phyloP scores from a whole-genome alignment of 2,888 invertebrate species.

The Drosophila prolongata region DNA sequence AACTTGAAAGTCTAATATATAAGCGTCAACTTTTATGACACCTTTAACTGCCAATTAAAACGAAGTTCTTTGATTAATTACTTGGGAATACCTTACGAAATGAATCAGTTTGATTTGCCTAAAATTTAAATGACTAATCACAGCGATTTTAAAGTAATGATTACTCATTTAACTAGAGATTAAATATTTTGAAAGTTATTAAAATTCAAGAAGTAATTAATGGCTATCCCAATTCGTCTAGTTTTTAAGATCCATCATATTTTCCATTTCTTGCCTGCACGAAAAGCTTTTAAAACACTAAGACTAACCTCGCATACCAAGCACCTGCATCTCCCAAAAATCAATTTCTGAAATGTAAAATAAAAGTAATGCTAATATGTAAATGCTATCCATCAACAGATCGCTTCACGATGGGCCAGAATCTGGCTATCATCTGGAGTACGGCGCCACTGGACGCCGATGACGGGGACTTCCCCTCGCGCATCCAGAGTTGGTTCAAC shows the following conservation, averaged over 20 bases:
- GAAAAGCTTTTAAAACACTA: slow-evolving; percentile 65
- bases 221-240: not conserved
- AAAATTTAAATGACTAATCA: not conserved
- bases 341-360: not conserved
- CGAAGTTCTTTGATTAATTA: slow-evolving; percentile 16
- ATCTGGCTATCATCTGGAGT: slow-evolving; percentile 93
- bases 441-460: slow-evolving; percentile 86
- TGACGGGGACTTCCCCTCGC: slow-evolving; percentile 89
- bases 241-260: slow-evolving; percentile 27
- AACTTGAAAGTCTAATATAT: slow-evolving; percentile 1
- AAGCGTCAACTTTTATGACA: slow-evolving; percentile 10
- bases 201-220: not conserved
- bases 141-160: not conserved
- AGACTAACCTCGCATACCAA: slow-evolving; percentile 58
- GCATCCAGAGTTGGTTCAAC: slow-evolving; percentile 92
- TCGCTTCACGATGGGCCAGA: slow-evolving; percentile 93
- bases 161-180: not conserved
- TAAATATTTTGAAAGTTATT: not conserved
- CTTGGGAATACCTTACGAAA: slow-evolving; percentile 21
- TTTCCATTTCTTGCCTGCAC: slow-evolving; percentile 28
- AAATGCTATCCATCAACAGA: slow-evolving; percentile 80
- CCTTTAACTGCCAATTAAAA: slow-evolving; percentile 14
- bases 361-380: not conserved
- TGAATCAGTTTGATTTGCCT: slow-evolving; percentile 16
- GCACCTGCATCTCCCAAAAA: slow-evolving; percentile 12